Conservation (phyloP, 2,797 vertebrate species). For the Neoniphon sammara region DNA sequence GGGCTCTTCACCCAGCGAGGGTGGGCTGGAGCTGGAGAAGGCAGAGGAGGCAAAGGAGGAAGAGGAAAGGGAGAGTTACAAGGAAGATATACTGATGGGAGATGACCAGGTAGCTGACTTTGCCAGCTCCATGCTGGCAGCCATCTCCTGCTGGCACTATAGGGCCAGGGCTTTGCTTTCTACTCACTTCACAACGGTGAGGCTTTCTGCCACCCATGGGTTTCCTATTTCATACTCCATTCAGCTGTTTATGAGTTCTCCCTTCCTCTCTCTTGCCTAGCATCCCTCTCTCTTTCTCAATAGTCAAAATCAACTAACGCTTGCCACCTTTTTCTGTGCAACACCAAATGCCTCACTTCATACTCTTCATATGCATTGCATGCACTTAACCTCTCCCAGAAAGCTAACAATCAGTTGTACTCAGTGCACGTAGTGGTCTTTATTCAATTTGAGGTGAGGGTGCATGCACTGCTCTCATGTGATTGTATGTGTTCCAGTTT, state of each 20-base stretch:
- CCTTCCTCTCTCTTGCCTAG: conserved; percentile 50
- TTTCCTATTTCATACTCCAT: conserved; percentile 67
- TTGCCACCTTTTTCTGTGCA: conserved; percentile 40
- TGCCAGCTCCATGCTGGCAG: conserved; percentile 90
- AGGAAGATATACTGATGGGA: conserved; percentile 88
- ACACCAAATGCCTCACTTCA: conserved; percentile 22
- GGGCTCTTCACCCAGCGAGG: conserved; percentile 70
- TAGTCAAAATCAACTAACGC: conserved; percentile 63
- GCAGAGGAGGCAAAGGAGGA: conserved; percentile 71
- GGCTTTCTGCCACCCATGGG: conserved; percentile 83
- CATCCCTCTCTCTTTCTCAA: conserved; percentile 28
- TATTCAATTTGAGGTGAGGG: too few relatives aligned
- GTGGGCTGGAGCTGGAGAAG: conserved; percentile 57
- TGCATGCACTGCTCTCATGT: conserved; percentile 21
- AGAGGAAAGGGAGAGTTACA: conserved; percentile 80
- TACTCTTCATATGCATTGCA: conserved; percentile 39
- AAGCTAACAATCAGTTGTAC: neutral
- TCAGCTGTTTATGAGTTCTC: conserved; percentile 27
- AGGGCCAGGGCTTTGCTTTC: conserved; percentile 94
- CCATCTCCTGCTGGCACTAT: conserved; percentile 95
- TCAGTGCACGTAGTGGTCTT: neutral
- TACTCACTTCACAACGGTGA: conserved; percentile 93
- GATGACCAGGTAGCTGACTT: conserved; percentile 93
- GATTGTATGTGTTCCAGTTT: conserved; percentile 11
- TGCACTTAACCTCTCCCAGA: conserved; percentile 35